Base-by-base conservation (phyloP, 2,888 invertebrate species). In the Ephialtes manifestator region DNA sequence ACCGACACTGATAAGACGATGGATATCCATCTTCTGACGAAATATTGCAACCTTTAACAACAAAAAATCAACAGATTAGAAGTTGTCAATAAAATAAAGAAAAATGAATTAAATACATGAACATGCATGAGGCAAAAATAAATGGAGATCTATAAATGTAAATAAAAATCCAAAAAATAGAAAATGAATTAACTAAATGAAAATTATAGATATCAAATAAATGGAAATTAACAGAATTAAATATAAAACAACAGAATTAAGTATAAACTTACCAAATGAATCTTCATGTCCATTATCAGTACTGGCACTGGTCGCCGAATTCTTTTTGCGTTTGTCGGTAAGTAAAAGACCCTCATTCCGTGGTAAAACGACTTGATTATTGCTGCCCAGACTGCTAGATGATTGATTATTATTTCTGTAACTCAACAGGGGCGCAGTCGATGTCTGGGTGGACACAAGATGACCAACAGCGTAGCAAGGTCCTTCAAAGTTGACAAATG, bases 1-100 rank as follows among this genome's bases (percentile, higher is more conserved):
- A 99, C 89, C 96, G 96, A 93, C 99, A 99, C 88, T 95, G 94
- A 76, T 94, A 93, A 20, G 91, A 90, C n/a, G 90, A 89, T 1
- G 88, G 80, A 74, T 89, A 84, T 63, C 84, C 87, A 10, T 92
- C 92, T 48, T 93, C 91, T 13, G 86, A 71, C 18, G 85, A 85
- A 55, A 84, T 81, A 86, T 87, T 71, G 72, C 90, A 88, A 15
- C 88, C 92, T 92, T 55, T n/a, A 76, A 85, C 65, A 77, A 68
- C n/a, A n/a, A 60, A 85, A 71, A n/a, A 71, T 79, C 71, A 20
- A 46, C 46, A 58, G 1, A 48, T 53, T 5, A 20, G 18, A 24
- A 1, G 5, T 31, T 43, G 24, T 11, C 20, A 31, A 20, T 4
- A 13, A 20, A 35, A 20, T 8, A 11, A 35, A 31, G 70, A 46